Conservation (phyloP, 1,140 invertebrate species). For the Cherax quadricarinatus region DNA sequence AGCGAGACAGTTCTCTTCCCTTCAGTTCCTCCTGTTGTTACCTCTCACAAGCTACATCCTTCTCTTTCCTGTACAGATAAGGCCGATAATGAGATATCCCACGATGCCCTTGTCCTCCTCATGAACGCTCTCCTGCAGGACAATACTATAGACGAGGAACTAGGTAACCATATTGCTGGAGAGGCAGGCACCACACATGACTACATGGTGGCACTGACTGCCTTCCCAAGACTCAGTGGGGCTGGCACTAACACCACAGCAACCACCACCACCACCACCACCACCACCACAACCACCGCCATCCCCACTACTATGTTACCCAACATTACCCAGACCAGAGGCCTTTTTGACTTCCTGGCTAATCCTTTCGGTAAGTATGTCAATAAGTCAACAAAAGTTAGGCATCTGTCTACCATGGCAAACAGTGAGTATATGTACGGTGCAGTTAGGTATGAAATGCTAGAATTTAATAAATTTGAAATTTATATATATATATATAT, state of each 20-base stretch:
- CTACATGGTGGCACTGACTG: too few relatives aligned
- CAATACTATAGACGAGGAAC: slow-evolving; percentile 38
- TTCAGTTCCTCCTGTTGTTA: background rate
- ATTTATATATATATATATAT: too few relatives aligned
- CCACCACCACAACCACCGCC: background rate
- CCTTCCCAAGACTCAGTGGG: background rate
- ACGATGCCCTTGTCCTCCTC: slow-evolving; percentile 53
- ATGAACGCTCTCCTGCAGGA: slow-evolving; percentile 67
- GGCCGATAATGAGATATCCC: slow-evolving; percentile 47
- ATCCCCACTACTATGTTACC: background rate
- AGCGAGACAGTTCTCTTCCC: background rate
- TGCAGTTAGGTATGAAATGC: too few relatives aligned
- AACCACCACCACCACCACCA: too few relatives aligned
- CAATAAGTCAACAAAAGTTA: too few relatives aligned
- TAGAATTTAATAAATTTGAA: too few relatives aligned
- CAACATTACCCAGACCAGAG: slow-evolving; percentile 26
- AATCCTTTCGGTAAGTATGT: slow-evolving; percentile 59
- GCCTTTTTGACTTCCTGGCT: slow-evolving; percentile 44
- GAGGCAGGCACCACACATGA: background rate
- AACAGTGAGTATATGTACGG: too few relatives aligned
- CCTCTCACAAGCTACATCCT: slow-evolving; percentile 40
- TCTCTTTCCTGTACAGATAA: slow-evolving; percentile 54
- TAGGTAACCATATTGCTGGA: slow-evolving; percentile 42
- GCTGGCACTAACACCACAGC: background rate
- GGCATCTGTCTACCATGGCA: background rate